phyloP scores from a whole-genome alignment of 2,797 vertebrate species.

The Pagetopsis macropterus region DNA sequence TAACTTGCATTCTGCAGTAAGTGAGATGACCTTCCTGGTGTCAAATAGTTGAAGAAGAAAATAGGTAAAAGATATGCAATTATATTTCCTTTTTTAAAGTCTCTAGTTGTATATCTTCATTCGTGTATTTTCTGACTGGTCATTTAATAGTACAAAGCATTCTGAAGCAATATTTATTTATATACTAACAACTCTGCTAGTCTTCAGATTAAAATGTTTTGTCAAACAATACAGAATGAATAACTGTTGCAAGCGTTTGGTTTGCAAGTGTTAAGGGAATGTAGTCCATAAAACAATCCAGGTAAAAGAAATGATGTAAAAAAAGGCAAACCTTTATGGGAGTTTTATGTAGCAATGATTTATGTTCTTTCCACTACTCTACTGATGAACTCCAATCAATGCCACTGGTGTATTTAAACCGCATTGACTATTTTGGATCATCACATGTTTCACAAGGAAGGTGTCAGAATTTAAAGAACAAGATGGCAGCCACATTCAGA shows the following conservation, averaged over 20 bases:
- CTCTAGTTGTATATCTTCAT: neutral
- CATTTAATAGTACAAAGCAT: neutral
- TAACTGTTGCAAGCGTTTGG: neutral
- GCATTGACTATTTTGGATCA: neutral
- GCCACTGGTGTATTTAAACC: neutral
- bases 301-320: neutral
- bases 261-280: neutral
- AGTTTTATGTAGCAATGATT: neutral
- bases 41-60: neutral
- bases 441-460: conserved; percentile 1
- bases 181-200: neutral
- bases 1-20: neutral
- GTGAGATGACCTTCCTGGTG: neutral
- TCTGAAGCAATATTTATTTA: neutral
- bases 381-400: neutral
- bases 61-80: too few relatives aligned
- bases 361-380: neutral
- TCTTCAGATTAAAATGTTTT: neutral
- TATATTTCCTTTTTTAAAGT: neutral
- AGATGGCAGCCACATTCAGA: neutral
- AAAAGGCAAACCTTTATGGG: neutral
- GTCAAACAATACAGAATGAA: neutral
- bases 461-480: conserved; percentile 26
- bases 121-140: neutral
- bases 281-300: neutral